Evolutionary conservation across 2,888 invertebrate species (phyloP).

Genomic region (Crocallis elinguaria): DNA sequence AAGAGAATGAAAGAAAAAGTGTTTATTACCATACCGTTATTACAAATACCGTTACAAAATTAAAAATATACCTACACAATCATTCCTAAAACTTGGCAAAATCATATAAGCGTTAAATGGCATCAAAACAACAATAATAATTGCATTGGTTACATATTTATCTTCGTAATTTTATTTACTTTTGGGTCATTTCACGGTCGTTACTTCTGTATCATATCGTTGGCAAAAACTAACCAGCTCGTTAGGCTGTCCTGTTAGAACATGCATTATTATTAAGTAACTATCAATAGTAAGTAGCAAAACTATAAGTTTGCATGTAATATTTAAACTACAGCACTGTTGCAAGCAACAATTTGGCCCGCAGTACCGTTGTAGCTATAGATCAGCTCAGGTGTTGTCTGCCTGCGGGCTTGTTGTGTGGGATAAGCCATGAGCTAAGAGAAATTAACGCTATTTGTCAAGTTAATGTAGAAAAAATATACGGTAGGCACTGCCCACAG

Average conservation of each 20-base stretch:
- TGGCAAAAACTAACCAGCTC: conserved; percentile 13
- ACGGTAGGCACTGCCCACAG: too few species aligned
- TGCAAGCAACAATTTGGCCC: conserved; percentile 80
- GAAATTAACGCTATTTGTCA: too few species aligned
- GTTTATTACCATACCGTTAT: too few species aligned
- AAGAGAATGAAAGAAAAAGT: too few species aligned
- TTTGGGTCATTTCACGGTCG: background rate
- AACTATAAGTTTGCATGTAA: conserved; percentile 32
- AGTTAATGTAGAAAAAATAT: too few species aligned
- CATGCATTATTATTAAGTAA: conserved; percentile 8
- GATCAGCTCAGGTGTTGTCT: conserved; percentile 80
- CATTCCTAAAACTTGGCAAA: too few species aligned
- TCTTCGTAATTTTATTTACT: too few species aligned
- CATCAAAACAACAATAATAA: too few species aligned
- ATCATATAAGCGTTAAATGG: too few species aligned
- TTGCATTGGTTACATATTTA: too few species aligned
- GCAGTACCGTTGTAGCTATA: conserved; percentile 79
- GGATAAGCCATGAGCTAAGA: conserved; percentile 43
- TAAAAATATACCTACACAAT: too few species aligned
- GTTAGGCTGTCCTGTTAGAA: conserved; percentile 11
- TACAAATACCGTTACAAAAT: too few species aligned
- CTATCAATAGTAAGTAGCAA: conserved; percentile 23
- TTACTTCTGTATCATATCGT: background rate
- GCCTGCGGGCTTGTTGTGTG: conserved; percentile 69
- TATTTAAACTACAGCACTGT: conserved; percentile 70